Percentiles rank a stretch among this genome's conserved stretches.
These are phyloP conservation scores for Cinclus mexicanus DNA, from an alignment of 2,113 vertebrate species.

Conservation along the genomic window DNA sequence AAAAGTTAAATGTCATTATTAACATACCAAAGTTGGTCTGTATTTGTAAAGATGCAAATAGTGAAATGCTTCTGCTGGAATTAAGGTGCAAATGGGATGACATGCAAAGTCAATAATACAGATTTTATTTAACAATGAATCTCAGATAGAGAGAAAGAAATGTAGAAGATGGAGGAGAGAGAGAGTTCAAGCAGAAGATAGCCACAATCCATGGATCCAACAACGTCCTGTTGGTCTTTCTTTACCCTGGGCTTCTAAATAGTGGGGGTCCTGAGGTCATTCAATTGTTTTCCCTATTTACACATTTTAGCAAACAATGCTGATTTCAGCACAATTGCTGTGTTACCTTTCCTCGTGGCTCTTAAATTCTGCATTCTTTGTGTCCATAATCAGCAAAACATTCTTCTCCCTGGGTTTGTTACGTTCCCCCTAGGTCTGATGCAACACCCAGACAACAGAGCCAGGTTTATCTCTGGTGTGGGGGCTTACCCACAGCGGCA, in stretches of 20 bases:
- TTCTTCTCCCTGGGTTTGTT: background rate
- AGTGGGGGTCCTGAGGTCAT: background rate
- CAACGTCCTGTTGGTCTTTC: background rate
- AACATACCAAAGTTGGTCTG: background rate
- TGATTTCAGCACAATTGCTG: background rate
- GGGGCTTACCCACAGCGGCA: background rate
- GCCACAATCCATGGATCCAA: background rate
- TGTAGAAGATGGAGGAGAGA: background rate
- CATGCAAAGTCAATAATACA: background rate
- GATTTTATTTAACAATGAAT: background rate
- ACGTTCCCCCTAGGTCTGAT: background rate
- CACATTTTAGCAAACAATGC: background rate
- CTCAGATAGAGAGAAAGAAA: background rate
- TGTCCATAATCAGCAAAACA: background rate
- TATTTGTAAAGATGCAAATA: background rate
- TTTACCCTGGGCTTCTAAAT: rapidly evolving
- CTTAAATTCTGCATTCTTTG: background rate
- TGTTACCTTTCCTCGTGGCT: background rate
- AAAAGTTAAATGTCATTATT: background rate
- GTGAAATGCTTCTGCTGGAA: background rate
- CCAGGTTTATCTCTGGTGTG: background rate
- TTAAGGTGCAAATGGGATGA: background rate
- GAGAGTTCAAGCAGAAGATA: background rate
- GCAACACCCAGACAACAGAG: background rate
- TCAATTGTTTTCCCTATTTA: background rate